Evolutionary conservation across 2,113 vertebrate species (phyloP).

Genomic region (Eclectus roratus): DNA sequence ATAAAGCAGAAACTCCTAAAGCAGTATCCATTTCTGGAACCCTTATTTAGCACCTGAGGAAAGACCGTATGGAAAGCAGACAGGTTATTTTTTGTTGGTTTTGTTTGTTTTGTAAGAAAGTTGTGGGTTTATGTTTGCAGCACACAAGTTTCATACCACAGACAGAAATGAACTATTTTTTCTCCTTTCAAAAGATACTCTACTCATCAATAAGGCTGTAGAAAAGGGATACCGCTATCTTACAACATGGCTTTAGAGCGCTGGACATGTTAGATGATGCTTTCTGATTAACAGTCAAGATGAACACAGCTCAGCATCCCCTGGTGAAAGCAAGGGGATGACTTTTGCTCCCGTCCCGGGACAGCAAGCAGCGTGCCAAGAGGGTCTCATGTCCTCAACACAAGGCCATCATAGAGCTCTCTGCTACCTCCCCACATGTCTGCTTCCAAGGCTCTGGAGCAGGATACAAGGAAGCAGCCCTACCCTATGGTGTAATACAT

Average conservation of each 20-base stretch:
- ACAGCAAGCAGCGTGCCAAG: not conserved
- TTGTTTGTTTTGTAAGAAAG: not conserved
- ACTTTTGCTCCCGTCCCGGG: not conserved
- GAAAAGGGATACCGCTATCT: conserved; percentile 65
- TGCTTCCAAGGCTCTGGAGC: not conserved
- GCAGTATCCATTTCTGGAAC: conserved; percentile 74
- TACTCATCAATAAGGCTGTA: conserved; percentile 63
- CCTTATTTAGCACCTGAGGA: conserved; percentile 79
- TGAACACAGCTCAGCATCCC: conserved; percentile 23
- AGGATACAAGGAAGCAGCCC: not conserved
- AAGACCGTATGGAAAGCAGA: conserved; percentile 65
- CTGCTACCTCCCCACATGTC: not conserved
- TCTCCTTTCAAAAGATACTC: not conserved
- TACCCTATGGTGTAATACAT: not conserved
- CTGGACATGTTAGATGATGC: not conserved
- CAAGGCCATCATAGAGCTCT: not conserved
- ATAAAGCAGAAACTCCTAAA: conserved; percentile 74
- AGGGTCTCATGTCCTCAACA: not conserved
- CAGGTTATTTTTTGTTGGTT: not conserved
- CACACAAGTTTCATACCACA: conserved; percentile 49
- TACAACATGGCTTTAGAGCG: conserved; percentile 73
- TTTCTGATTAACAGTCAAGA: conserved; percentile 50
- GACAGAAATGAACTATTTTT: not conserved
- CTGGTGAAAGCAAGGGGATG: not conserved
- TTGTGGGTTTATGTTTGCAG: conserved; percentile 6